A percentile compares a stretch with the other conserved stretches of the same genome.
phyloP scores from a whole-genome alignment of 2,888 invertebrate species.

The Drosophila engyochracea region DNA sequence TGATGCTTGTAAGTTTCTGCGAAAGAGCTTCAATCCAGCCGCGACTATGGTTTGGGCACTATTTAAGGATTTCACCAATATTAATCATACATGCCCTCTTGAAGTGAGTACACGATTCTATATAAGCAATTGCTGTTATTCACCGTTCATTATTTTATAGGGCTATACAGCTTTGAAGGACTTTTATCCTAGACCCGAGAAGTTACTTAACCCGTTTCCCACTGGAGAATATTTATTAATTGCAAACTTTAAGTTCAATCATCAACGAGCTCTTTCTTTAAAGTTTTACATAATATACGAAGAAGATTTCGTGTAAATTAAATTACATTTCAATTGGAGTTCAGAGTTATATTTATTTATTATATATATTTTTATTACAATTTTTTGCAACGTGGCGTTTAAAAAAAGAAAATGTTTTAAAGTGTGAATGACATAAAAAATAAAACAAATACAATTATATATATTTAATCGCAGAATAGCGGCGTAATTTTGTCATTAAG shows the following conservation, averaged over 20 bases:
- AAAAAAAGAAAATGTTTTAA: not conserved
- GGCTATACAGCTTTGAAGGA: not conserved
- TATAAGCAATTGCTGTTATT: not conserved
- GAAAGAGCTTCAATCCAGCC: not conserved
- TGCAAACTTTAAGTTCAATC: not conserved
- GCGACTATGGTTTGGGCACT: not conserved
- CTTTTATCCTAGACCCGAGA: slow-evolving; percentile 15
- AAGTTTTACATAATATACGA: not conserved
- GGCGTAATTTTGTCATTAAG: not conserved
- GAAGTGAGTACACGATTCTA: slow-evolving; percentile 22
- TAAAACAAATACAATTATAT: not conserved
- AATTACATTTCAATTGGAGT: not conserved
- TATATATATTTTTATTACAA: not conserved
- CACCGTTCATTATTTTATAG: not conserved
- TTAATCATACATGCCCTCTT: slow-evolving; percentile 39
- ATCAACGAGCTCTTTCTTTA: not conserved
- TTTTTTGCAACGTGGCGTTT: not conserved
- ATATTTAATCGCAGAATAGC: not conserved
- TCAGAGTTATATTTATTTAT: not conserved
- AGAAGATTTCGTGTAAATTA: not conserved
- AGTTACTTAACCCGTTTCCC: slow-evolving; percentile 19
- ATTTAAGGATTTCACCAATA: slow-evolving; percentile 1
- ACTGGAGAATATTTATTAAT: slow-evolving; percentile 35
- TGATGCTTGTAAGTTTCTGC: slow-evolving; percentile 8
- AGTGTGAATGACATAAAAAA: not conserved